phyloP scores from a whole-genome alignment of 30 jellyfish, hydroid and myxozoan genomes.

The Pseudorhiza aurosa region DNA sequence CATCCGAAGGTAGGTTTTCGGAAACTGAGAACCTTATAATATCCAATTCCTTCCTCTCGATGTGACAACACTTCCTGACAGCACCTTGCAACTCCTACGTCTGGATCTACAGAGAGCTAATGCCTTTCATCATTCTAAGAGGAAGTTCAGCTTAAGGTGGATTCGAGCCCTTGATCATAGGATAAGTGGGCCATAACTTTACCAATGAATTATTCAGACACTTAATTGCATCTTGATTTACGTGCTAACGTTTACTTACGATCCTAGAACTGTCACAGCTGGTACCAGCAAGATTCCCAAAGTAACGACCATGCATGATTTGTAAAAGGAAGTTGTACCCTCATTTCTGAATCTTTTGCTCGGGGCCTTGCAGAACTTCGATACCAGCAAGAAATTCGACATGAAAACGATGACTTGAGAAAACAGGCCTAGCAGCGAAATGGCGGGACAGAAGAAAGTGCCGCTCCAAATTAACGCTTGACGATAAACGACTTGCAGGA shows the following conservation, averaged over 20 bases:
- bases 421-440: slow-evolving; percentile 56
- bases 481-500: slow-evolving; percentile 52
- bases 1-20: too few relatives aligned
- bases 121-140: too few relatives aligned
- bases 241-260: slow-evolving; percentile 21
- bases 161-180: too few relatives aligned
- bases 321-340: slow-evolving; percentile 14
- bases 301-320: slow-evolving; percentile 26
- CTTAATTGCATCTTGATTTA: neutral
- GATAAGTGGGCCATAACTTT: too few relatives aligned
- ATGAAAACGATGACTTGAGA: slow-evolving; percentile 4
- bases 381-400: slow-evolving; percentile 1
- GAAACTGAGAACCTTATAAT: too few relatives aligned
- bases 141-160: too few relatives aligned
- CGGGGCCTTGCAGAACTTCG: slow-evolving; percentile 49
- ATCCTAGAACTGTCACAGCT: slow-evolving; percentile 9
- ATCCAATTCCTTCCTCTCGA: too few relatives aligned
- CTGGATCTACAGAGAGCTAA: too few relatives aligned
- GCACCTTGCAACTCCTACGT: too few relatives aligned
- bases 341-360: slow-evolving; percentile 28
- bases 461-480: slow-evolving; percentile 68
- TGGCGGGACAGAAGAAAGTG: slow-evolving; percentile 65
- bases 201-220: too few relatives aligned
- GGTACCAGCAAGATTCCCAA: slow-evolving; percentile 14
- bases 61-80: too few relatives aligned